Evolutionary conservation across 2,888 invertebrate species (phyloP), one percentile per base, ranked within the genome.

Genomic region (Sabatieria punctata): DNA sequence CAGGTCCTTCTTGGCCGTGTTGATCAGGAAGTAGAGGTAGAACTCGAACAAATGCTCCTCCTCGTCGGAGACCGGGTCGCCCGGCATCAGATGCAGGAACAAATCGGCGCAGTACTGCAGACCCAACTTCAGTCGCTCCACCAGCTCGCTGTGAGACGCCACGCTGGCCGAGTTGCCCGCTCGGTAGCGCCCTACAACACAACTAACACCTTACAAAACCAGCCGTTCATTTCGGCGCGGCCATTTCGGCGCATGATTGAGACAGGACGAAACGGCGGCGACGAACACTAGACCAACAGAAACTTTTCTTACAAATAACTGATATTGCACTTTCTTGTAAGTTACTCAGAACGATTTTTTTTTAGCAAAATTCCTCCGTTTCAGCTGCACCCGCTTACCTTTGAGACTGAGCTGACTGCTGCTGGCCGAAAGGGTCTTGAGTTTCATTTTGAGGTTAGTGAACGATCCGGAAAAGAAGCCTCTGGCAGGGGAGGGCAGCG

Each of bases 81-180:
- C 18, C 30, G 19, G n/a, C 24, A 22, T 19, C 6, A 42, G 23
- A 27, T 40, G 47, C 18, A 51, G 11, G 11, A 49, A 26, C 13
- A 48, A 18, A 25, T 51, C 51, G 23, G 38, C 41, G 26, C 41
- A 49, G 41, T 41, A 43, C 36, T 49, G 49, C n/a, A 49, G 26
- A 13, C 41, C 21, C 25, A 49, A 22, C 37, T 47, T 47, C 25
- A 49, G 43, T 2, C 51, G 49, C 24, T 51, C 51, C 33, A 47
- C 37, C 35, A 51, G 25, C 41, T 51, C 49, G 15, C 18, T 25
- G 1, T 44, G 46, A 3, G 46, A 39, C 4, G 51, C 49, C 24
- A 41, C 15, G 11, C 21, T 24, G 8, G 27, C 6, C 27, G 11
- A 4, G 8, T 11, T 15, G n/a, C 13, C n/a, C n/a, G 13, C 33